Percentiles rank a stretch among this genome's conserved stretches.
Conservation (phyloP, 2,888 invertebrate genomes). For the Parascotia fuliginaria region DNA sequence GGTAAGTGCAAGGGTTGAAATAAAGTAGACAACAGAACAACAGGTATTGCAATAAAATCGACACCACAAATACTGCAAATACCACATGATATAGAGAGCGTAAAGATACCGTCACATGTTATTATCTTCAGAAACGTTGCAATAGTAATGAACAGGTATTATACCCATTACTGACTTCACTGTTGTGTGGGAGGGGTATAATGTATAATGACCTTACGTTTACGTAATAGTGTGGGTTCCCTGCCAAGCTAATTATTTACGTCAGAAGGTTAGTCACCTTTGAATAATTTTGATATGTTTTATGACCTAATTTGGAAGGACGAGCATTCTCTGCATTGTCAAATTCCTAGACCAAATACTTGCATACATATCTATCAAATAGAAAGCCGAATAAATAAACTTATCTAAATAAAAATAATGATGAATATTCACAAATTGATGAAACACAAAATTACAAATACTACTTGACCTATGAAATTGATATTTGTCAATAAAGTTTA, state of each 20-base stretch:
- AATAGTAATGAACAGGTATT: constrained; percentile 39
- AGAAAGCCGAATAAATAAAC: too few species aligned
- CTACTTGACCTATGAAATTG: too few species aligned
- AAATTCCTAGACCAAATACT: too few species aligned
- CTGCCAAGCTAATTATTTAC: constrained; percentile 26
- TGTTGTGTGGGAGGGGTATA: constrained; percentile 40
- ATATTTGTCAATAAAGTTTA: too few species aligned
- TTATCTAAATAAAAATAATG: too few species aligned
- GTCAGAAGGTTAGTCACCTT: constrained; percentile 24
- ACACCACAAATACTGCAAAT: constrained; percentile 2
- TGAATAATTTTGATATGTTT: neutral
- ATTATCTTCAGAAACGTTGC: constrained; percentile 18
- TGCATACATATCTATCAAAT: too few species aligned
- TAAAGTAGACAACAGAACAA: neutral
- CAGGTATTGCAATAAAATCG: neutral
- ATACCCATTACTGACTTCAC: constrained; percentile 35
- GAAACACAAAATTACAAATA: too few species aligned
- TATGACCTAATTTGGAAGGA: neutral
- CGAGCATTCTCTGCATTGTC: too few species aligned
- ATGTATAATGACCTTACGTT: constrained; percentile 49
- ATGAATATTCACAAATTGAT: too few species aligned
- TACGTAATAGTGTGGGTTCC: constrained; percentile 47
- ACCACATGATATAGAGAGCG: constrained; percentile 9
- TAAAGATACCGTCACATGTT: constrained; percentile 15
- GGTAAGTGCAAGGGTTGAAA: too few species aligned